These are phyloP conservation scores for Dynastes maya DNA, from an alignment of 2,888 invertebrate species.

Conservation along the genomic window DNA sequence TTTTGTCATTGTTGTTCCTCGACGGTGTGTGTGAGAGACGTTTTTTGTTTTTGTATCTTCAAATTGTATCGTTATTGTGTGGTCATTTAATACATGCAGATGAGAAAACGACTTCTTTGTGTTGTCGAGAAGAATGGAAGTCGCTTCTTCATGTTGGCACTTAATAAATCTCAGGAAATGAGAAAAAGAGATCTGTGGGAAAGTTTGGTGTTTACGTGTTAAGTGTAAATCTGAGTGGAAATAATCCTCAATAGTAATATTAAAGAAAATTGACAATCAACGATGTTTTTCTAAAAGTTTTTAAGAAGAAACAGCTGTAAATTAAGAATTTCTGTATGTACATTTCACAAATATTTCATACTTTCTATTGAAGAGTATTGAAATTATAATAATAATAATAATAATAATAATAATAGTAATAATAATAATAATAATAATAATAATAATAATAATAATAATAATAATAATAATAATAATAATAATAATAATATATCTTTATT, in stretches of 20 bases:
- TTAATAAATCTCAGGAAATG: slow-evolving; percentile 11
- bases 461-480: too few species aligned
- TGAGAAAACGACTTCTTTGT: slow-evolving; percentile 3
- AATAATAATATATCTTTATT: too few species aligned
- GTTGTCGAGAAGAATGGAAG: slow-evolving; percentile 12
- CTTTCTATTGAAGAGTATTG: too few species aligned
- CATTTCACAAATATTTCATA: too few species aligned
- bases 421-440: too few species aligned
- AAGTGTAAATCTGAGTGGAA: background rate
- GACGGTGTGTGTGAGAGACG: slow-evolving; percentile 22
- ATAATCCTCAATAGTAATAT: background rate
- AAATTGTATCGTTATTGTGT: slow-evolving; percentile 37
- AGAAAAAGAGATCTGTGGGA: background rate
- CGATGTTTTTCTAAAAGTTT: background rate
- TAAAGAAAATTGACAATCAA: background rate
- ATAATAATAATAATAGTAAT: too few species aligned
- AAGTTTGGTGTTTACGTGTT: background rate
- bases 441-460: too few species aligned
- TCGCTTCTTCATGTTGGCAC: slow-evolving; percentile 15
- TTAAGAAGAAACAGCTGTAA: background rate
- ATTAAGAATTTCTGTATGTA: background rate
- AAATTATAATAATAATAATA: too few species aligned
- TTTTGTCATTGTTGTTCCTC: slow-evolving; percentile 47
- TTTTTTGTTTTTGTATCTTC: slow-evolving; percentile 43
- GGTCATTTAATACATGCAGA: slow-evolving; percentile 18